Evolutionary conservation across 1,140 invertebrate genomes (phyloP).

Genomic region (Euwallacea similis): DNA sequence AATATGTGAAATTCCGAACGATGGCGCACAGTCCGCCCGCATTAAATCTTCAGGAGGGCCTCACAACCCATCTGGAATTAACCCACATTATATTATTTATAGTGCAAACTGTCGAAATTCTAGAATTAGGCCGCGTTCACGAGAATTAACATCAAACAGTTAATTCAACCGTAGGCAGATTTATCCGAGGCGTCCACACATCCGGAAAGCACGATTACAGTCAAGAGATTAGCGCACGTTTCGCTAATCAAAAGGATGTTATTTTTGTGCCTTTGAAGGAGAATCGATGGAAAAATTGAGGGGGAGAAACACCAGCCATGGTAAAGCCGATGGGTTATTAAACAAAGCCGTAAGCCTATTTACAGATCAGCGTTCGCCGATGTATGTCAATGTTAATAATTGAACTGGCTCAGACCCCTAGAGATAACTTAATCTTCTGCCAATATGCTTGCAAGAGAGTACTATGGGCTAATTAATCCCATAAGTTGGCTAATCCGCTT

Average conservation of each 20-base stretch:
- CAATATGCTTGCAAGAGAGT: no score
- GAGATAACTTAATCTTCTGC: no score
- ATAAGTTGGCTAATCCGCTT: no score
- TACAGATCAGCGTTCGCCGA: not conserved
- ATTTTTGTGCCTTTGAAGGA: not conserved
- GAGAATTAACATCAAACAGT: conserved; percentile 27
- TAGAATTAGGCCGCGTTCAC: conserved; percentile 18
- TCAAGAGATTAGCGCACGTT: conserved; percentile 23
- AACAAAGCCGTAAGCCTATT: not conserved
- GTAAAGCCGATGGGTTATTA: not conserved
- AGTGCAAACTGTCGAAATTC: conserved; percentile 3
- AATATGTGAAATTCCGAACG: not conserved
- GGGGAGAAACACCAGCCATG: not conserved
- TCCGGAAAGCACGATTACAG: conserved; percentile 19
- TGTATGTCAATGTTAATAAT: no score
- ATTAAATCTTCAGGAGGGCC: not conserved
- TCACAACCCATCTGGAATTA: not conserved
- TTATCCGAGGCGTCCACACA: conserved; percentile 19
- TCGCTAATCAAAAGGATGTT: conserved; percentile 7
- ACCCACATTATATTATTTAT: not conserved
- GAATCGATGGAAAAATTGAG: not conserved
- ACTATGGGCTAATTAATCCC: no score
- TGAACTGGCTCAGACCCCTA: no score
- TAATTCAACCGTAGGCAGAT: conserved; percentile 29
- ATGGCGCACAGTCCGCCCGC: not conserved